Conservation (phyloP, 2,797 vertebrate genomes). For the Sciaenops ocellatus region DNA sequence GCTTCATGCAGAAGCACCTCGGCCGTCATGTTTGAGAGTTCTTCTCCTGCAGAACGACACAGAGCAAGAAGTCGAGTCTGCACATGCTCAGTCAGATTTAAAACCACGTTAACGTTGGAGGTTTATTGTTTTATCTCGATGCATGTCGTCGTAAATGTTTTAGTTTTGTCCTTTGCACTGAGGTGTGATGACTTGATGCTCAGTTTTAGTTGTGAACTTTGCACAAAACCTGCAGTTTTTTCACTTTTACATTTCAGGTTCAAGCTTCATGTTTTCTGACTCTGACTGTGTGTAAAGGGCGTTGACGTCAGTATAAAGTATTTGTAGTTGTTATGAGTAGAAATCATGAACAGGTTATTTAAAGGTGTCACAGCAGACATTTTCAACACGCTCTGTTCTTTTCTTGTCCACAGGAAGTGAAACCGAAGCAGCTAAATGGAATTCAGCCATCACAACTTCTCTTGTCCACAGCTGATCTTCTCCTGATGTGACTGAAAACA, state of each 20-base stretch:
- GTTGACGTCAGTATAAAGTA: background rate
- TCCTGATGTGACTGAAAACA: background rate
- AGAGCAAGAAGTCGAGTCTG: background rate
- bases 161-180: too few relatives aligned
- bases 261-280: background rate
- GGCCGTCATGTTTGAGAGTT: conserved; percentile 21
- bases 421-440: background rate
- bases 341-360: background rate
- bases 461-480: background rate
- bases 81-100: conserved; percentile 1
- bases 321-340: background rate
- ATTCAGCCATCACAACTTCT: background rate
- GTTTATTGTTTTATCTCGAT: too few relatives aligned
- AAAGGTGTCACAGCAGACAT: conserved; percentile 1
- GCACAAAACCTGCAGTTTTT: background rate
- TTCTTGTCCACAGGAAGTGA: background rate
- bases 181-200: background rate
- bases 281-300: too few relatives aligned
- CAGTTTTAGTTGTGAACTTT: too few relatives aligned
- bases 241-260: background rate
- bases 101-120: too few relatives aligned
- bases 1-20: conserved; percentile 33
- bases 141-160: too few relatives aligned
- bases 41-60: conserved; percentile 20
- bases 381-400: background rate